phyloP scores from a whole-genome alignment of 2,113 vertebrate species.

The Regulus satrapa region DNA sequence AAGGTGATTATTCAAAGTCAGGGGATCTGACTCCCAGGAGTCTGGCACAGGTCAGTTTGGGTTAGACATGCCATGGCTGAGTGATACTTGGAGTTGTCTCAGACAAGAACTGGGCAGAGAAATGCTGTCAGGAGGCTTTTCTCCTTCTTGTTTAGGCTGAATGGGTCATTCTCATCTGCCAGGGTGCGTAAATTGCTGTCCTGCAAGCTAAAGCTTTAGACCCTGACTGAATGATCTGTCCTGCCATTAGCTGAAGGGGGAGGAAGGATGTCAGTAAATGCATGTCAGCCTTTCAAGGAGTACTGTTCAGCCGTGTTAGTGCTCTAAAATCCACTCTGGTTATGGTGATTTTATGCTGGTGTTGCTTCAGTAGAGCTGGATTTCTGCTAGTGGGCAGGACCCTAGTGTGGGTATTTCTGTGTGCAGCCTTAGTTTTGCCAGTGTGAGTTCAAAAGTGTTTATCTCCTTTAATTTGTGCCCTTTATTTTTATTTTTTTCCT shows the following conservation, averaged over 20 bases:
- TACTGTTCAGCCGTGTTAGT: not conserved
- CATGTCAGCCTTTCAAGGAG: not conserved
- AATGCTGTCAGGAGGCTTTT: not conserved
- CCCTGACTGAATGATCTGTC: not conserved
- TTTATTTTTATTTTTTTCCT: not conserved
- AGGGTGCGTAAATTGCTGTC: constrained; percentile 25
- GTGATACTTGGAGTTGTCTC: not conserved
- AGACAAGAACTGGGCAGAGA: not conserved
- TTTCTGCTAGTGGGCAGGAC: not conserved
- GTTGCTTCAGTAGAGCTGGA: not conserved
- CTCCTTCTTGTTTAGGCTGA: constrained; percentile 21
- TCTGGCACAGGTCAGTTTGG: not conserved
- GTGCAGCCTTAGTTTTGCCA: not conserved
- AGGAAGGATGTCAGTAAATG: not conserved
- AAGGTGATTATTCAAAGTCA: not conserved
- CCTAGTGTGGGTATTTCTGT: not conserved
- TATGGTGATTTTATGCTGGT: not conserved
- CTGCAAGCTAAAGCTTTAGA: not conserved
- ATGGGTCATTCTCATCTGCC: constrained; percentile 15
- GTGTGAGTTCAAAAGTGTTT: not conserved
- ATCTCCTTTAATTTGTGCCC: not conserved
- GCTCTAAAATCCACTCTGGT: not conserved
- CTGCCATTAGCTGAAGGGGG: not conserved
- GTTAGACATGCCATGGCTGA: not conserved
- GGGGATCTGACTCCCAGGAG: not conserved